Evolutionary conservation across 2,888 invertebrate genomes (phyloP).

Genomic region (Hypolimnas misippus): DNA sequence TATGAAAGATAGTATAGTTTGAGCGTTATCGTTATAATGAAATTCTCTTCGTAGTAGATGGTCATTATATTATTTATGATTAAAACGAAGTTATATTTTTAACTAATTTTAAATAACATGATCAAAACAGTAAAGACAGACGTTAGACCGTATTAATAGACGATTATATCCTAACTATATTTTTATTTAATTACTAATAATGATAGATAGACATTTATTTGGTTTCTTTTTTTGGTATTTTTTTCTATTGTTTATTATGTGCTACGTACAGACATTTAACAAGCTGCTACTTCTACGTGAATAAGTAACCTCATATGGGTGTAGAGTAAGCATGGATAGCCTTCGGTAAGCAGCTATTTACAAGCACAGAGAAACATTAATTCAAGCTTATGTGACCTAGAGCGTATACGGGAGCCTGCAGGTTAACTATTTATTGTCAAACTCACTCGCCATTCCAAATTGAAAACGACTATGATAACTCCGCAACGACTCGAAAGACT

Average conservation of each 20-base stretch:
- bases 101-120: background rate
- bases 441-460: background rate
- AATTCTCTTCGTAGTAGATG: too few relatives aligned
- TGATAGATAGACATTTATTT: slow-evolving; percentile 26
- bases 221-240: slow-evolving; percentile 20
- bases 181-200: slow-evolving; percentile 6
- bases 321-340: background rate
- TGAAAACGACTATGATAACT: background rate
- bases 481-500: too few relatives aligned
- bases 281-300: slow-evolving; percentile 27
- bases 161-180: slow-evolving; percentile 2
- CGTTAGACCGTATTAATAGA: background rate
- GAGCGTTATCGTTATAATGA: too few relatives aligned
- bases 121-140: background rate
- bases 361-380: background rate
- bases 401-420: background rate
- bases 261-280: slow-evolving; percentile 12
- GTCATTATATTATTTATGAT: too few relatives aligned
- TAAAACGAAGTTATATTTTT: too few relatives aligned
- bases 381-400: background rate
- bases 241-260: slow-evolving; percentile 17
- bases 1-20: too few relatives aligned
- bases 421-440: background rate
- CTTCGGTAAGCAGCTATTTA: background rate
- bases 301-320: slow-evolving; percentile 24